These are phyloP conservation scores for Diarsia brunnea DNA, from an alignment of 2,888 invertebrate species.

Conservation along the genomic window DNA sequence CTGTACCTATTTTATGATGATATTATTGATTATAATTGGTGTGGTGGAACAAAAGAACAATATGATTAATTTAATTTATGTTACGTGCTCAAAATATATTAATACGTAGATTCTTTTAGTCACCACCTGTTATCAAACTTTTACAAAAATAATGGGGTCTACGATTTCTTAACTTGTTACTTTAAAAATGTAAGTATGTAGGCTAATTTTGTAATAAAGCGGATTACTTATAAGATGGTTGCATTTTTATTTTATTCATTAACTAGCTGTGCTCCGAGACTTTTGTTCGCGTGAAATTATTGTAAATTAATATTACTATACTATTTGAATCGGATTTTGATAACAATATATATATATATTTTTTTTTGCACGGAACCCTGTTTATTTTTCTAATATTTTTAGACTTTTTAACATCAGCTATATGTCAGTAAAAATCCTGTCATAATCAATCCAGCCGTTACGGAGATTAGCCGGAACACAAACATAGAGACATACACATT, in stretches of 20 bases:
- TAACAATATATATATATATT: too few relatives aligned
- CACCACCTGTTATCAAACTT: constrained; percentile 3
- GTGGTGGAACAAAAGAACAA: background rate
- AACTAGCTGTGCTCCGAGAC: too few relatives aligned
- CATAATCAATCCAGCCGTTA: too few relatives aligned
- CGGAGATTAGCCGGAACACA: too few relatives aligned
- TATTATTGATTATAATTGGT: background rate
- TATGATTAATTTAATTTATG: constrained; percentile 1
- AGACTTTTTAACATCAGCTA: too few relatives aligned
- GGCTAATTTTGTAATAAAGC: constrained; percentile 56
- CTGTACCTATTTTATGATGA: background rate
- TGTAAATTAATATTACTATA: too few relatives aligned
- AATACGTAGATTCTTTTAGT: background rate
- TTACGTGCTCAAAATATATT: background rate
- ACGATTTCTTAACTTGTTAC: constrained; percentile 16
- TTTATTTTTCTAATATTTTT: too few relatives aligned
- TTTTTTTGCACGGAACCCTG: too few relatives aligned
- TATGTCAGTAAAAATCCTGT: too few relatives aligned
- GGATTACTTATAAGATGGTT: constrained; percentile 9
- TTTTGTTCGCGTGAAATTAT: too few relatives aligned
- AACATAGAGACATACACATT: too few relatives aligned
- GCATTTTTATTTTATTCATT: constrained; percentile 48
- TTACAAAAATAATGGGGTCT: background rate
- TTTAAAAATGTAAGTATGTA: constrained; percentile 28
- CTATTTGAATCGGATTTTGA: too few relatives aligned